These are phyloP conservation scores for Apodemus speciosus DNA, from an alignment of 2,113 vertebrate species.

Conservation along the genomic window DNA sequence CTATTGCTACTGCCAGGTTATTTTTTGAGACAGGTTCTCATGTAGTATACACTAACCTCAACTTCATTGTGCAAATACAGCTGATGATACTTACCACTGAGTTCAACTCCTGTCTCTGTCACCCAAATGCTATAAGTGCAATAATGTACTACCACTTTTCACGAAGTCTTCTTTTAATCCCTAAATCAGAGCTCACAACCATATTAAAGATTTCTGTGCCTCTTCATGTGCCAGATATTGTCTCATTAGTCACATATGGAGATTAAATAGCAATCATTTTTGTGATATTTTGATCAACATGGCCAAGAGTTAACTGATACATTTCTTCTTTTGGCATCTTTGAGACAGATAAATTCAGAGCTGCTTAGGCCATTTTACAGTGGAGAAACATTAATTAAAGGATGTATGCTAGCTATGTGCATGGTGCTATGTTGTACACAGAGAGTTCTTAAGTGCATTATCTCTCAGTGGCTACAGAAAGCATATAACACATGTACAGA, in stretches of 20 bases:
- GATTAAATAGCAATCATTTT: not conserved
- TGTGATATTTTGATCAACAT: not conserved
- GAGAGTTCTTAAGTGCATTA: not conserved
- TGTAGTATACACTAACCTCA: not conserved
- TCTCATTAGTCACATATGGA: not conserved
- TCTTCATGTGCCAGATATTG: not conserved
- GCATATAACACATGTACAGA: not conserved
- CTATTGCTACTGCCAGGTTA: not conserved
- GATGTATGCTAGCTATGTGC: not conserved
- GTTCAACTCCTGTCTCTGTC: not conserved
- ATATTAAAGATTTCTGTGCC: not conserved
- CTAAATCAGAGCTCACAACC: not conserved
- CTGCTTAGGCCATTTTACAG: not conserved
- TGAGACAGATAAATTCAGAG: not conserved
- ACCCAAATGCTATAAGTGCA: not conserved
- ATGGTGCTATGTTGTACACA: not conserved
- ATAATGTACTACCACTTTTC: too few species aligned
- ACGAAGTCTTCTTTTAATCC: not conserved
- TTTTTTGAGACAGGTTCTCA: not conserved
- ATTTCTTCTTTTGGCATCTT: not conserved
- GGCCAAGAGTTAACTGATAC: not conserved
- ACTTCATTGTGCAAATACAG: not conserved
- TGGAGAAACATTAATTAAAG: not conserved
- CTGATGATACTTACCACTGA: not conserved
- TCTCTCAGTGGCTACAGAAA: not conserved